These are phyloP conservation scores for Puffinus mauretanicus DNA, from an alignment of 2,113 vertebrate species.

Conservation along the genomic window DNA sequence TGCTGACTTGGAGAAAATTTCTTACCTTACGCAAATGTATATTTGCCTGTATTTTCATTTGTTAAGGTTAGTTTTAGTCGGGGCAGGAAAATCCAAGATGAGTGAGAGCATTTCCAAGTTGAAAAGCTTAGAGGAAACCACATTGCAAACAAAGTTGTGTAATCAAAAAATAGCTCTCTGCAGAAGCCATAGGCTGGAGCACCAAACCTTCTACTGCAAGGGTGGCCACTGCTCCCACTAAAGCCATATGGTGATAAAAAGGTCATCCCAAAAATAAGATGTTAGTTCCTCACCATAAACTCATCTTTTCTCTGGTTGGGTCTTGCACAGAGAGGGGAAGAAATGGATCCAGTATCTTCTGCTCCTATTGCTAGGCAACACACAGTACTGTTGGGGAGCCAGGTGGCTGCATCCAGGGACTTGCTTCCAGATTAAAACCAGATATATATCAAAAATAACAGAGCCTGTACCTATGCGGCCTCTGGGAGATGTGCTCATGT, in stretches of 20 bases:
- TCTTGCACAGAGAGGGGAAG: background rate
- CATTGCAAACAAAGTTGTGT: background rate
- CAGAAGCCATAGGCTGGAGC: background rate
- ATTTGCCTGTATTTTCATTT: background rate
- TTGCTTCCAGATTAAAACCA: slow-evolving; percentile 51
- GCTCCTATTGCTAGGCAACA: background rate
- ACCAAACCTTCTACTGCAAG: background rate
- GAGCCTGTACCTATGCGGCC: slow-evolving; percentile 14
- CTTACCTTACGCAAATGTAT: background rate
- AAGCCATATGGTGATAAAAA: background rate
- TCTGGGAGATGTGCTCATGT: background rate
- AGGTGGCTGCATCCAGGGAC: slow-evolving; percentile 1
- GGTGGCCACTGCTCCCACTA: background rate
- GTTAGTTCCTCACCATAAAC: background rate
- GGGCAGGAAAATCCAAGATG: background rate
- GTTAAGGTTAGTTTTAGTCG: background rate
- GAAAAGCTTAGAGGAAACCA: background rate
- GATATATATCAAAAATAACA: slow-evolving; percentile 19
- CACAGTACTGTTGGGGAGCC: background rate
- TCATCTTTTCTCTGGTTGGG: background rate
- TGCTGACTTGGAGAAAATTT: background rate
- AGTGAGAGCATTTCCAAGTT: background rate
- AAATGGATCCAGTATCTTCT: slow-evolving; percentile 10
- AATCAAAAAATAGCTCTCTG: background rate
- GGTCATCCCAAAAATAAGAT: background rate